Conservation (phyloP, 2,113 vertebrate species). For the Ifrita kowaldi region DNA sequence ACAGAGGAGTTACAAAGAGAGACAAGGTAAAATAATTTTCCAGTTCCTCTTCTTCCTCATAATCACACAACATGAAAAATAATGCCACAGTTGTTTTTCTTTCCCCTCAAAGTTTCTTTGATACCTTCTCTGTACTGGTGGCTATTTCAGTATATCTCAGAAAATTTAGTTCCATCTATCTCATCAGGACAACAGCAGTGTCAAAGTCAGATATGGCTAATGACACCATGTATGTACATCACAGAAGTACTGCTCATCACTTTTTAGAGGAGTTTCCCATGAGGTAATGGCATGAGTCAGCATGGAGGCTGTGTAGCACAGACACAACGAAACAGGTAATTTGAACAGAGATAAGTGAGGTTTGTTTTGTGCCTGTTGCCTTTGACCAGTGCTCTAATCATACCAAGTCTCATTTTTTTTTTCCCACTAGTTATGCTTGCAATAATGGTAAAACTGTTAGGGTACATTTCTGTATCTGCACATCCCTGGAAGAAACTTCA, state of each 20-base stretch:
- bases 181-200: background rate
- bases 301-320: background rate
- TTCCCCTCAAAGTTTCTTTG: background rate
- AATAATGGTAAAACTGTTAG: background rate
- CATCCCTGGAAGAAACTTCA: background rate
- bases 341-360: background rate
- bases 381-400: background rate
- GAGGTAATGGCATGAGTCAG: constrained; percentile 62
- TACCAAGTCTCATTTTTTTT: background rate
- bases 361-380: background rate
- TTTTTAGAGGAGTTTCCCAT: constrained; percentile 61
- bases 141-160: background rate
- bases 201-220: constrained; percentile 15
- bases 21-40: background rate
- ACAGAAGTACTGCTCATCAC: background rate
- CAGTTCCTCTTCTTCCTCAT: background rate
- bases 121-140: background rate
- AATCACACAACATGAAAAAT: background rate
- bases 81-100: background rate
- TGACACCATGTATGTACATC: background rate
- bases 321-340: background rate
- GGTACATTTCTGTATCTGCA: background rate
- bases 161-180: background rate
- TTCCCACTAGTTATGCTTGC: background rate
- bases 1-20: background rate